phyloP scores from a whole-genome alignment of 2,888 invertebrate species.

The Lomographa bimaculata region DNA sequence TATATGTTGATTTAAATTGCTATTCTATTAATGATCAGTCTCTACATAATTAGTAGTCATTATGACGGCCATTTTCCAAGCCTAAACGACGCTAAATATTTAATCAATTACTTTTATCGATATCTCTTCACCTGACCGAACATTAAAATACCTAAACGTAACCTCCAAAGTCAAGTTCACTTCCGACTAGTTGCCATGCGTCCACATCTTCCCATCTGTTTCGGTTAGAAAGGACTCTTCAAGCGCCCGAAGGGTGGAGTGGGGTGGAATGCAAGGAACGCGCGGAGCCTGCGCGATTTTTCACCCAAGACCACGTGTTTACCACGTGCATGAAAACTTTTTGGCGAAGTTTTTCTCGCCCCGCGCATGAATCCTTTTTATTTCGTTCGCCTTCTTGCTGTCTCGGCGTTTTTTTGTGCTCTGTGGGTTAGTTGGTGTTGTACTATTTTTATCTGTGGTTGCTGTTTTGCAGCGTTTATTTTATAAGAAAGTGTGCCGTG shows the following conservation, averaged over 20 bases:
- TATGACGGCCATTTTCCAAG: no score
- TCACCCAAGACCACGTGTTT: slow-evolving; percentile 78
- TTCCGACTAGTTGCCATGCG: slow-evolving; percentile 24
- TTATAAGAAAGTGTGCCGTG: neutral
- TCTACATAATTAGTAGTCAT: no score
- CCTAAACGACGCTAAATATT: no score
- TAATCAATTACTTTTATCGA: no score
- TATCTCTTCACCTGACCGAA: no score
- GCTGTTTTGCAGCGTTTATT: slow-evolving; percentile 2
- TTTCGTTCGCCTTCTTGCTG: slow-evolving; percentile 26
- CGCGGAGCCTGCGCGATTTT: slow-evolving; percentile 73
- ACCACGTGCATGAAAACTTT: slow-evolving; percentile 75
- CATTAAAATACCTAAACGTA: no score
- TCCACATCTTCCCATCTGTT: slow-evolving; percentile 49
- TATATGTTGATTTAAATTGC: no score
- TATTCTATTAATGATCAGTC: no score
- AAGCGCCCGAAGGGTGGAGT: slow-evolving; percentile 35
- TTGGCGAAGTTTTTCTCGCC: slow-evolving; percentile 58
- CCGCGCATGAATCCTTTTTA: slow-evolving; percentile 34
- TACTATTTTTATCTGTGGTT: slow-evolving; percentile 32
- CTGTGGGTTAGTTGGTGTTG: slow-evolving; percentile 18
- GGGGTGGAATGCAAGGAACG: slow-evolving; percentile 52
- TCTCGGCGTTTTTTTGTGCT: slow-evolving; percentile 22
- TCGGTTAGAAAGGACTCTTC: slow-evolving; percentile 56
- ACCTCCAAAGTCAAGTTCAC: slow-evolving; percentile 2